phyloP scores from a whole-genome alignment of 2,888 invertebrate species.

The Athripsodes cinereus region DNA sequence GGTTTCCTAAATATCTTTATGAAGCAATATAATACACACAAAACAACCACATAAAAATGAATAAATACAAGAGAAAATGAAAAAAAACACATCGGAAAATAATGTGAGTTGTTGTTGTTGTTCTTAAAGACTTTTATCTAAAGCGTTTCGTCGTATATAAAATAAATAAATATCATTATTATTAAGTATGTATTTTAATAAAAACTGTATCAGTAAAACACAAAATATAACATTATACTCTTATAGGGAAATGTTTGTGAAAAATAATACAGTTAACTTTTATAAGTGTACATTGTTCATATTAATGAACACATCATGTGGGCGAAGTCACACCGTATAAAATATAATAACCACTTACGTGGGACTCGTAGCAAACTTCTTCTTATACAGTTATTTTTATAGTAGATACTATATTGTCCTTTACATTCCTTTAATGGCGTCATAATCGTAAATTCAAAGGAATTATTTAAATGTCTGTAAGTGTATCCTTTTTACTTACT shows the following conservation, averaged over 20 bases:
- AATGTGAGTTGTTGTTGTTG: not conserved
- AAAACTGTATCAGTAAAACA: not conserved
- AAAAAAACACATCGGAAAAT: not conserved
- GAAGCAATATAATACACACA: constrained; percentile 1
- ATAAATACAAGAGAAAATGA: too few relatives aligned
- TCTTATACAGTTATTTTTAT: too few relatives aligned
- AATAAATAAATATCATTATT: too few relatives aligned
- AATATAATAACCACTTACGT: not conserved
- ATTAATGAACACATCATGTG: not conserved
- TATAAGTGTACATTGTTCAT: not conserved
- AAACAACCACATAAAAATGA: not conserved
- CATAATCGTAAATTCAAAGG: too few relatives aligned
- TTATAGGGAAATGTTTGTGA: not conserved
- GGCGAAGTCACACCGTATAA: not conserved
- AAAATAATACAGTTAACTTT: not conserved
- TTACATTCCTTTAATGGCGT: too few relatives aligned
- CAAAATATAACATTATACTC: too few relatives aligned
- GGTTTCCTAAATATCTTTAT: constrained; percentile 2
- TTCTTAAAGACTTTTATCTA: too few relatives aligned
- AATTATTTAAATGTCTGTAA: too few relatives aligned
- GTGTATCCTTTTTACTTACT: too few relatives aligned
- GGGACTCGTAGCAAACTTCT: not conserved
- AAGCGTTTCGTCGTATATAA: too few relatives aligned
- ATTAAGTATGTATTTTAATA: too few relatives aligned
- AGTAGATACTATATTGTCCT: too few relatives aligned